Evolutionary conservation across 1,140 invertebrate species (phyloP), one percentile per base, ranked within the genome.

Genomic region (Gryllus bimaculatus): DNA sequence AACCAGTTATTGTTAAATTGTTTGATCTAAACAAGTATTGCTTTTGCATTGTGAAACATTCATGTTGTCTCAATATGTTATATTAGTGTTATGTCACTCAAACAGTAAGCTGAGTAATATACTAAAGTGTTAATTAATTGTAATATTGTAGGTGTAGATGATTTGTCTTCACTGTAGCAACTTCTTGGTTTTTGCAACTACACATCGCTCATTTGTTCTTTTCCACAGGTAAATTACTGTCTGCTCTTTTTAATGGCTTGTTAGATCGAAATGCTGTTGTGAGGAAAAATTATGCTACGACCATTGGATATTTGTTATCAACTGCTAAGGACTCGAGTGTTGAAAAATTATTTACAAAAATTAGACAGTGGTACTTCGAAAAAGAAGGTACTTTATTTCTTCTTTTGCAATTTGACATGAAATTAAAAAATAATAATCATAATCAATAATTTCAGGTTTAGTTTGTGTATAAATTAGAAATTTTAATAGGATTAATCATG

Each of bases 281-380:
- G 7, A 89, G 95, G 79, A 96, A 95, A 86, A 91, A 93, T 81
- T 95, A 93, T 84, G 93, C 95, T 0, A 89, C 89, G 76, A 92
- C 94, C 18, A 91, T 98, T 78, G 96, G 95, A 0, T 92, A 97
- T 83, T 86, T 98, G n/a, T 91, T 95, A 7, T 91, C 93, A 78
- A 90, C 91, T 80, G 94, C 94, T n/a, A 97, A 97, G 88, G 90
- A 93, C 79, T 92, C 92, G 81, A 96, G 94, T 83, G 88, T 96
- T 75, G 94, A 95, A 81, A 97, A 95, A 83, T 85, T 98, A 13
- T 92, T 97, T 83, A 89, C 89, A 81, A 96, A 93, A 84, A 87
- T 97, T 75, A 90, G 92, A 80, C 89, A 88, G 20, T 92, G 95
- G 87, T 97, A 96, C 84, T 89, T 94, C 82, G 91, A 93, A 82